Base-by-base conservation (phyloP, 2,797 vertebrate species). In the Enteromius mattozi region DNA sequence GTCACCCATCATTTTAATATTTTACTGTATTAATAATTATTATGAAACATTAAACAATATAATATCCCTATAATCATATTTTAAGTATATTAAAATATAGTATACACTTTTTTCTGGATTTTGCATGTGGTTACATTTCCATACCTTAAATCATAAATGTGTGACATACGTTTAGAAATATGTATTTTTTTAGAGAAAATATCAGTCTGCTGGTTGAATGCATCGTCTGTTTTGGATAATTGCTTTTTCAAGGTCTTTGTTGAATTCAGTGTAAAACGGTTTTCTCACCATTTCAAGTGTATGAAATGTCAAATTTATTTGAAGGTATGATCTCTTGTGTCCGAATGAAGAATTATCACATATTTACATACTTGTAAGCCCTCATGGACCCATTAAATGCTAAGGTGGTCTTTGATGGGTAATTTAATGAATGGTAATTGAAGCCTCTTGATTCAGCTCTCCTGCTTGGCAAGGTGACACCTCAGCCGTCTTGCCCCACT, bases 401-500 rank as follows among this genome's bases (percentile, higher is more conserved):
- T 49, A 30, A 16, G 12, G 10, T 78, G 35, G 59, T 68, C 24
- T 78, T 61, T 63, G 40, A 33, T 45, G 51, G 35, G 13, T 54
- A 56, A 27, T 21, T 49, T 14, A 70, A 76, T 59, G 37, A 78
- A 47, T 33, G 8, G 61, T 54, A 71, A 84, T 74, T 74, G 61
- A 83, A 84, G 78, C 37, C 66, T 69, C 54, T 85, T 65, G 47
- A 83, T 83, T 71, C 37, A 19, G 40, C 24, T 24, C 61, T 68
- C 61, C 80, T 54, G 81, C 86, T 85, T 69, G 42, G 47, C 86
- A 89, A 30, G 45, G 70, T 51, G 89, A 90, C 92, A 92, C 87
- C 86, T 85, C 86, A 92, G 91, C 85, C 84, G 81, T 86, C 89
- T 83, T 92, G 88, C 82, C 89, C 86, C 88, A 87, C 89, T 92